Percentiles rank a stretch among this genome's conserved stretches.
Evolutionary conservation across 2,888 invertebrate species (phyloP).

Genomic region (Trissoscelio sp.): DNA sequence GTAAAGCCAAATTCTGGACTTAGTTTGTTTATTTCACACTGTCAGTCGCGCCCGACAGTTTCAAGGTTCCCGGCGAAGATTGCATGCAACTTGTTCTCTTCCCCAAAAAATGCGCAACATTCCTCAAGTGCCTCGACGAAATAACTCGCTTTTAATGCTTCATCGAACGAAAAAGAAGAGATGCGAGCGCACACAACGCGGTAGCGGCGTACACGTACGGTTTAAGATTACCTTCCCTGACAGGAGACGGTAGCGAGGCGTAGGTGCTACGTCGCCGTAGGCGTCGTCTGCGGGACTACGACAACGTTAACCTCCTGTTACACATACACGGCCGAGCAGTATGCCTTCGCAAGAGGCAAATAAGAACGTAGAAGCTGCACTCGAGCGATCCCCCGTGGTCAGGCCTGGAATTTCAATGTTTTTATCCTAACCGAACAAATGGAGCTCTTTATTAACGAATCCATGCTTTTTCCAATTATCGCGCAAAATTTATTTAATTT

Average conservation of each 20-base stretch:
- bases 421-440: conserved; percentile 35
- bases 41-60: conserved; percentile 12
- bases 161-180: conserved; percentile 53
- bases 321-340: conserved; percentile 45
- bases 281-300: conserved; percentile 68
- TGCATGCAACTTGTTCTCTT: conserved; percentile 53
- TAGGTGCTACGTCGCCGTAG: conserved; percentile 79
- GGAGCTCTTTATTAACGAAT: conserved; percentile 45
- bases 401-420: conserved; percentile 52
- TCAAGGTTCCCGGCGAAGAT: conserved; percentile 56
- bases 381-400: conserved; percentile 47
- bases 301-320: conserved; percentile 68
- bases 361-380: conserved; percentile 26
- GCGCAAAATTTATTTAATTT: conserved; percentile 26
- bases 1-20: conserved; percentile 30
- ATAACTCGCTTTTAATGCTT: conserved; percentile 68
- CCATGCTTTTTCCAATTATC: conserved; percentile 14
- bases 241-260: conserved; percentile 79
- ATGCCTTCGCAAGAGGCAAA: conserved; percentile 21
- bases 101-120: conserved; percentile 62
- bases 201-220: conserved; percentile 78
- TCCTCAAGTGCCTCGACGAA: conserved; percentile 65
- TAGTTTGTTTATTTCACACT: conserved; percentile 41
- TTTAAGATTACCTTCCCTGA: conserved; percentile 78
- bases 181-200: conserved; percentile 65